Evolutionary conservation across 2,113 vertebrate genomes (phyloP), one percentile per base, ranked within the genome.

Genomic region (Corydoras maculifer): DNA sequence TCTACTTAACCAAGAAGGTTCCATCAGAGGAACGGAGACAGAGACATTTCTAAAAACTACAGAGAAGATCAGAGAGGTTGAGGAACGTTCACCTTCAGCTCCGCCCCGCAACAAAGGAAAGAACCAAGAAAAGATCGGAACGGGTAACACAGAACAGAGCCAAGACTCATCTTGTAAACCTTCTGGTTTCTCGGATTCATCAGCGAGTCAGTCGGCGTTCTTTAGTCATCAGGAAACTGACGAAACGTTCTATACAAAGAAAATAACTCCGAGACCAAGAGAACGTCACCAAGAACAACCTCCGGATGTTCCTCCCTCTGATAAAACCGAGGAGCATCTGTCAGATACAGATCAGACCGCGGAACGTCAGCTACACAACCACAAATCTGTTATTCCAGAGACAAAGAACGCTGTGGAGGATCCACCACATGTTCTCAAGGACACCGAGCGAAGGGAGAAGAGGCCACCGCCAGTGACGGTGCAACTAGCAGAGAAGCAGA

Each of bases 341-440:
- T 14, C 14, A 61, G 62, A 70, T 32, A 75, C 79, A 78, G n/a
- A 43, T 43, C 7, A 8, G 35, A 8, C 35, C 7, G 35, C 35
- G 35, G 35, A 5, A 43, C 63, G 61, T 51, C 3, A 61, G 31
- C 50, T 15, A 73, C 75, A 61, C 25, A n/a, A 51, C 57, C 32
- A 32, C 9, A 3, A 25, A 67, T 66, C 68, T 66, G 57, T 43
- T 61, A 53, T 0, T 54, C 1, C 74, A 29, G 9, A 66, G 69
- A 55, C 53, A 64, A n/a, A 43, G 35, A 43, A 43, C 4, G 35
- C 35, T 43, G 35, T 43, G 4, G 35, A 43, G 35, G 35, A 43
- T 43, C 4, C 7, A 43, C 35, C 35, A 43, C 35, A 43, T 43
- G 35, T 43, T 4, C 35, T 43, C 0, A 43, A 43, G 35, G 35